These are phyloP conservation scores for Macrobrachium rosenbergii DNA, from an alignment of 1,140 invertebrate genomes.

Conservation along the genomic window DNA sequence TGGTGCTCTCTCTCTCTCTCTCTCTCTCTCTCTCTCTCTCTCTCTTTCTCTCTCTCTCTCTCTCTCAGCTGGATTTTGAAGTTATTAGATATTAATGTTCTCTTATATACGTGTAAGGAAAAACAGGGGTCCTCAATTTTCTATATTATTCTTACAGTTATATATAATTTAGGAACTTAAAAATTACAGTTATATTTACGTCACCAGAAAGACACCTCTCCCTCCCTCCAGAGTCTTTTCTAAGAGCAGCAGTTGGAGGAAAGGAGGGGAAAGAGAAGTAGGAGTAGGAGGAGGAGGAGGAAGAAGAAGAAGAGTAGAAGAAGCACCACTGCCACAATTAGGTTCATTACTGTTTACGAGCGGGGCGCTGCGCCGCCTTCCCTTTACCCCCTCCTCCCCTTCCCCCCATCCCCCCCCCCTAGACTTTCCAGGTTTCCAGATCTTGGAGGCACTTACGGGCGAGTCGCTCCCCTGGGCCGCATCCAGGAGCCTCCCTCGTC, in stretches of 20 bases:
- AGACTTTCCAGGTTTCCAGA: slow-evolving; percentile 57
- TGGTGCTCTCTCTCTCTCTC: background rate
- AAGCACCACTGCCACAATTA: slow-evolving; percentile 63
- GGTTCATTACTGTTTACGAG: slow-evolving; percentile 65
- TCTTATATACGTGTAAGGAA: background rate
- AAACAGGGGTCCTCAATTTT: too few species aligned
- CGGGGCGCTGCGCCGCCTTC: slow-evolving; percentile 52
- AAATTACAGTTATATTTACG: background rate
- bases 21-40: slow-evolving; percentile 3
- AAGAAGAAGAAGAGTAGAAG: slow-evolving; percentile 42
- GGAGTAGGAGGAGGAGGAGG: slow-evolving; percentile 9
- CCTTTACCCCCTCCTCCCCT: slow-evolving; percentile 24
- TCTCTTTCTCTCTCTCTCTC: slow-evolving; percentile 5
- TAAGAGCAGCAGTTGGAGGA: slow-evolving; percentile 11
- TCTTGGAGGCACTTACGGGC: slow-evolving; percentile 64
- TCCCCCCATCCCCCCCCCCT: slow-evolving; percentile 41
- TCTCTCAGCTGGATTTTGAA: slow-evolving; percentile 2
- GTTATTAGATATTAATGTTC: background rate
- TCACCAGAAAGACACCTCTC: too few species aligned
- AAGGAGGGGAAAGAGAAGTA: slow-evolving; percentile 10
- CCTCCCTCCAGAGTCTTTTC: background rate
- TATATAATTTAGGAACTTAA: background rate
- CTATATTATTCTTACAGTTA: background rate
- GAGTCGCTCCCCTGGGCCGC: slow-evolving; percentile 63
- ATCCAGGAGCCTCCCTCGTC: slow-evolving; percentile 62